Evolutionary conservation across 2,113 vertebrate genomes (phyloP).

Genomic region (Cochlearius cochlearius): DNA sequence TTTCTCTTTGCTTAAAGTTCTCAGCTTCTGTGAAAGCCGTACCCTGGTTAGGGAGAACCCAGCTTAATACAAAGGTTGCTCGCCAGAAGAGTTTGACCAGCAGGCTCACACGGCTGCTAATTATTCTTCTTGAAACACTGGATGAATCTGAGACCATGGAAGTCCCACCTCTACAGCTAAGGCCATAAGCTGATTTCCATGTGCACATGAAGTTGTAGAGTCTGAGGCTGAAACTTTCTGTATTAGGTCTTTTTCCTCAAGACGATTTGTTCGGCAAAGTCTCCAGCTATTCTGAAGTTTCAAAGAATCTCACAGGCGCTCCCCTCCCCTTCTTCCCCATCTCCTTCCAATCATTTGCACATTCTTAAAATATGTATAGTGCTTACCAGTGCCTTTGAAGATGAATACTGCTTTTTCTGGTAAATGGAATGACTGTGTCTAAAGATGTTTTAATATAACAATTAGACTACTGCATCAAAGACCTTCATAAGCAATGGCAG

Average conservation of each 20-base stretch:
- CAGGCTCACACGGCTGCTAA: neutral
- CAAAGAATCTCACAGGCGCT: neutral
- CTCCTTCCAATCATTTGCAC: neutral
- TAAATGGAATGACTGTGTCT: neutral
- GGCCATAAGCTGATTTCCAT: neutral
- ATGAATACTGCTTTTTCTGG: neutral
- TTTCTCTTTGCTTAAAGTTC: neutral
- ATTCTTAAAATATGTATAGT: fast-evolving
- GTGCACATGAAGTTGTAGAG: neutral
- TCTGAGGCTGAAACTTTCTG: neutral
- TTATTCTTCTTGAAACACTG: neutral
- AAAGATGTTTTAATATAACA: neutral
- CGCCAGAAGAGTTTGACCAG: fast-evolving
- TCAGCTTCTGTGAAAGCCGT: neutral
- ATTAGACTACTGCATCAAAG: neutral
- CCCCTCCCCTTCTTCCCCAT: neutral
- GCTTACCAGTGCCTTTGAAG: neutral
- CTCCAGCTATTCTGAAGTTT: neutral
- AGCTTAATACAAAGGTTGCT: neutral
- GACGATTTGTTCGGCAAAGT: neutral
- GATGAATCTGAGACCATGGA: fast-evolving
- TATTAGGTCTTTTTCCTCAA: neutral
- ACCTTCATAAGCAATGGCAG: neutral
- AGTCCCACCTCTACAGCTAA: neutral
- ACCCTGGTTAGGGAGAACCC: neutral